Conservation (phyloP, 2,888 invertebrate genomes). For the Aradus depressus region DNA sequence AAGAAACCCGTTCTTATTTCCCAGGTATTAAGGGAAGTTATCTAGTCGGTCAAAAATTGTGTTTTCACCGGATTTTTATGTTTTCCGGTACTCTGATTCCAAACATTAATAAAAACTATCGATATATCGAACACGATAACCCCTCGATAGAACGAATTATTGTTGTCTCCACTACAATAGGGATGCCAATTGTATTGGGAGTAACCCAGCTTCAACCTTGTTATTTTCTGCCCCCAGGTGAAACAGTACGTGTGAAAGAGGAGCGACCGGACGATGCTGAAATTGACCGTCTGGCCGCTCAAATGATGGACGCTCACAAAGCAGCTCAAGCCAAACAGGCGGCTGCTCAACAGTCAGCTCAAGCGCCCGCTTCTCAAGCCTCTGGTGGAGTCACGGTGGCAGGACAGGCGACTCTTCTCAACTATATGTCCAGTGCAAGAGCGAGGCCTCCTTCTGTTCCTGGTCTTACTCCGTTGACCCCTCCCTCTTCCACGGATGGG, state of each 20-base stretch:
- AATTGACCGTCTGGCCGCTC: constrained; percentile 73
- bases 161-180: too few relatives aligned
- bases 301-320: constrained; percentile 74
- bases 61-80: too few relatives aligned
- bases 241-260: constrained; percentile 33
- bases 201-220: too few relatives aligned
- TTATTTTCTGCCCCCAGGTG: too few relatives aligned
- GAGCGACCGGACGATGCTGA: constrained; percentile 77
- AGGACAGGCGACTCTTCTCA: constrained; percentile 9
- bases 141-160: too few relatives aligned
- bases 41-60: too few relatives aligned
- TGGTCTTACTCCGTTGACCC: constrained; percentile 7
- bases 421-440: constrained; percentile 13
- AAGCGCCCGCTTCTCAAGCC: constrained; percentile 39
- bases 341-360: constrained; percentile 27
- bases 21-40: too few relatives aligned
- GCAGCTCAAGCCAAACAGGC: constrained; percentile 46
- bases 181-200: too few relatives aligned
- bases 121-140: too few relatives aligned
- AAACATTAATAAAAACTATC: too few relatives aligned
- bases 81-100: too few relatives aligned
- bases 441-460: constrained; percentile 6
- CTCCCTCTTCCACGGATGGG: constrained; percentile 34
- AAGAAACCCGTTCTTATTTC: too few relatives aligned
- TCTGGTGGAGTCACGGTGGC: constrained; percentile 3